Evolutionary conservation across 2,888 invertebrate genomes (phyloP).

Genomic region (Stegana nigrithorax): DNA sequence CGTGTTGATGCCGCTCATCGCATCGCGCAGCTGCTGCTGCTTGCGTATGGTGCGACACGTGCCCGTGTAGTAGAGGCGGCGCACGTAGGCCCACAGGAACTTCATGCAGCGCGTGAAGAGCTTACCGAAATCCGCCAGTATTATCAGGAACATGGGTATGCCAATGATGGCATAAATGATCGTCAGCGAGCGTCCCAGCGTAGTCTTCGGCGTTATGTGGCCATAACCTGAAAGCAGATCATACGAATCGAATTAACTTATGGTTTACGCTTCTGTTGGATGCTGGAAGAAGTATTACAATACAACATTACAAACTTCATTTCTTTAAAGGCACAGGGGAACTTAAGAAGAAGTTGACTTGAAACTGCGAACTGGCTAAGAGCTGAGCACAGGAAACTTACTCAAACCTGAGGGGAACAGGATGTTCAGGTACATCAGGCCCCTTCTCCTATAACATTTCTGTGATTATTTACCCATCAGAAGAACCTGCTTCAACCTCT

Average conservation of each 20-base stretch:
- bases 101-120: constrained; percentile 91
- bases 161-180: constrained; percentile 95
- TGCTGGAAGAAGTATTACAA: too few relatives aligned
- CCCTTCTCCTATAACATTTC: too few relatives aligned
- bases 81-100: constrained; percentile 87
- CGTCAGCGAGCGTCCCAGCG: constrained; percentile 85
- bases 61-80: constrained; percentile 87
- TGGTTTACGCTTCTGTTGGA: too few relatives aligned
- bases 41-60: constrained; percentile 82
- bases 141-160: constrained; percentile 94
- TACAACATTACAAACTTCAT: too few relatives aligned
- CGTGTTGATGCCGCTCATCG: constrained; percentile 85
- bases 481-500: too few relatives aligned
- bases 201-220: constrained; percentile 92
- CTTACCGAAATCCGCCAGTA: constrained; percentile 95
- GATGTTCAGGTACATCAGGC: too few relatives aligned
- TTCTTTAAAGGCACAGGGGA: too few relatives aligned
- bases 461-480: too few relatives aligned
- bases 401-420: background rate
- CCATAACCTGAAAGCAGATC: constrained; percentile 89
- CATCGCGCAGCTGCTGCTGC: constrained; percentile 82
- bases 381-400: background rate
- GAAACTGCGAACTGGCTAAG: too few relatives aligned
- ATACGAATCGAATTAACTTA: too few relatives aligned
- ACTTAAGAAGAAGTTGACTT: too few relatives aligned